Base-by-base conservation (phyloP, 2,797 vertebrate genomes). In the Paratrypauchen microcephalus region DNA sequence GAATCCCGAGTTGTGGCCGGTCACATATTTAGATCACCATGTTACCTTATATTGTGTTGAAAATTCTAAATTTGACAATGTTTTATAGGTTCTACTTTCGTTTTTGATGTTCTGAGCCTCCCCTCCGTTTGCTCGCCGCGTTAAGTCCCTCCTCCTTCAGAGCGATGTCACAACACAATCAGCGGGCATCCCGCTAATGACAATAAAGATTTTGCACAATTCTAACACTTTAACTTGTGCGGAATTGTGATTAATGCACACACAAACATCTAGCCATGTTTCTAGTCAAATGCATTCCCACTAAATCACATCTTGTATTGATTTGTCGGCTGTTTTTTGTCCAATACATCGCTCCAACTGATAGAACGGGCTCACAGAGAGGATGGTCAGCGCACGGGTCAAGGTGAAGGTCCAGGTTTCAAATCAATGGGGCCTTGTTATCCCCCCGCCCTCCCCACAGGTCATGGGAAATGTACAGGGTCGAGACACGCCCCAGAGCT, bases 221-320 rank as follows among this genome's bases (percentile, higher is more conserved):
- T 18, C 1, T 4, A 5, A 18, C 15, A 5, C 45, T 16, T 48
- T 19, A 18, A 48, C 5, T 6, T 50, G 2, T 50, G 18, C 19
- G 47, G 47, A 50, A n/a, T 6, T 50, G 19, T 7, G 7, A 18
- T 50, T 50, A 50, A 6, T 19, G 16, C 4, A 9, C 19, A 8
- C 19, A 9, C n/a, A n/a, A 5, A n/a, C n/a, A 52, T 21, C n/a
- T 12, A 0, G 21, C 21, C n/a, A 55, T 64, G 83, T 72, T 78
- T 50, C 18, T 50, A 50, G 74, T 82, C 65, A 83, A 82, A 83
- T 68, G 60, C 78, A 75, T 78, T 70, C 74, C 76, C 77, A 75
- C 41, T 78, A 87, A 88, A 90, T 90, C 82, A 88, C 75, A 89
- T 89, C 76, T 82, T 58, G 54, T 85, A 89, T 89, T 69, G 86